Conservation (phyloP, 1,140 invertebrate genomes). For the Bombus pyrosoma region DNA sequence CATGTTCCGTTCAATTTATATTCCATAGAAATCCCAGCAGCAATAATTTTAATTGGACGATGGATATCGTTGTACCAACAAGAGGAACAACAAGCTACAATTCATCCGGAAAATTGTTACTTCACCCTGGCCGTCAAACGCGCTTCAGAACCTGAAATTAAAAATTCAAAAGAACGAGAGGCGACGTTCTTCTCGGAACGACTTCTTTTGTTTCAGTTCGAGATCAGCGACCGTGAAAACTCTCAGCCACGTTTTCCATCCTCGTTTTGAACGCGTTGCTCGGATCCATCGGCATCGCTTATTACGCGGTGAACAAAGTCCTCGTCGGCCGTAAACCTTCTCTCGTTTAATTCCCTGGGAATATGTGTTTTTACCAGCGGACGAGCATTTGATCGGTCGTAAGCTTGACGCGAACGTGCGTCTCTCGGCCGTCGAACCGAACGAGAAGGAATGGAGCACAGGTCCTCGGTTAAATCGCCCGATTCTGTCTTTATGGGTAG, state of each 20-base stretch:
- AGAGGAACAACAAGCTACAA: too few relatives aligned
- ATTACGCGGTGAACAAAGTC: background rate
- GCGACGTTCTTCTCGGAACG: too few relatives aligned
- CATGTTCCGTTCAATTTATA: too few relatives aligned
- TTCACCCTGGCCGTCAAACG: background rate
- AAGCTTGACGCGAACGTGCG: background rate
- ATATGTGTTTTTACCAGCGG: background rate
- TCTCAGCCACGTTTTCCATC: background rate
- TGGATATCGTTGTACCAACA: too few relatives aligned
- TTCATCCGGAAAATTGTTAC: background rate
- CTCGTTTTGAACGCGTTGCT: background rate
- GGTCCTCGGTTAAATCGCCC: conserved; percentile 47
- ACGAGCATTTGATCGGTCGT: conserved; percentile 20
- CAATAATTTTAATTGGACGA: too few relatives aligned
- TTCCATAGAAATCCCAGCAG: too few relatives aligned
- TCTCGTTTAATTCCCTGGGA: conserved; percentile 11
- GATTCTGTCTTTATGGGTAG: conserved; percentile 50
- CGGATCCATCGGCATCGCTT: background rate
- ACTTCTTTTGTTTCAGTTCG: background rate
- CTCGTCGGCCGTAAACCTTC: background rate
- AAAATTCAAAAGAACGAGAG: background rate
- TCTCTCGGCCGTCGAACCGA: background rate
- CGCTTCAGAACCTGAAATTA: background rate
- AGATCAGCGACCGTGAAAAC: background rate
- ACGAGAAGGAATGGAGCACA: background rate